Base-by-base conservation (phyloP, 2,113 vertebrate species). In the Vireo altiloquus region DNA sequence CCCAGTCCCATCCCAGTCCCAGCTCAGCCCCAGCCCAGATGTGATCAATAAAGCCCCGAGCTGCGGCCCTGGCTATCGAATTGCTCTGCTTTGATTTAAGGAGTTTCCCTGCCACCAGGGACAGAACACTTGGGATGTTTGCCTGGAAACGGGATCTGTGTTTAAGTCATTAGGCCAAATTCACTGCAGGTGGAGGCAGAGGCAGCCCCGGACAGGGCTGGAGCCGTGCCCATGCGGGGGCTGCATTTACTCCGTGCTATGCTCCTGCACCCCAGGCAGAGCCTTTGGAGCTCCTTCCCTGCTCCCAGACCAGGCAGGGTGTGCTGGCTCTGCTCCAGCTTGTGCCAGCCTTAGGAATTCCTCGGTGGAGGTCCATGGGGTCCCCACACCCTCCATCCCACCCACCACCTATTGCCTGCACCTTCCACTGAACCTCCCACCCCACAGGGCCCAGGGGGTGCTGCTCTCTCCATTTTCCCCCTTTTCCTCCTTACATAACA, bases 101-200 rank as follows among this genome's bases (percentile, higher is more conserved):
- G 95, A 89, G 96, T 97, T 96, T 95, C 83, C 87, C 78, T 7
- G 33, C 96, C 96, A 54, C 52, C 92, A 89, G 95, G 95, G 91
- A 94, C 78, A 49, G 93, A 94, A 76, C 94, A 80, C 83, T 92
- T 9, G 93, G 93, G 92, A 96, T 88, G 92, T 94, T 78, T 96
- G 96, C 94, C 83, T 97, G 96, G 96, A 96, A 97, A 96, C 92
- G 74, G 93, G 94, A 94, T 96, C 96, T 94, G 85, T 97, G 95
- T 80, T 96, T 94, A 96, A 97, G 92, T 86, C 95, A 88, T 96
- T 92, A 97, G 93, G 85, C 90, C 94, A 97, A 96, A 97, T 94
- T 94, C 88, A 23, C 75, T 92, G 85, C 95, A 96, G 95, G 96
- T 97, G 96, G 93, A 97, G 87, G 87, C 95, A 46, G 87, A 76